Evolutionary conservation across 2,888 invertebrate species (phyloP), one percentile per base, ranked within the genome.

Genomic region (Dione juno): DNA sequence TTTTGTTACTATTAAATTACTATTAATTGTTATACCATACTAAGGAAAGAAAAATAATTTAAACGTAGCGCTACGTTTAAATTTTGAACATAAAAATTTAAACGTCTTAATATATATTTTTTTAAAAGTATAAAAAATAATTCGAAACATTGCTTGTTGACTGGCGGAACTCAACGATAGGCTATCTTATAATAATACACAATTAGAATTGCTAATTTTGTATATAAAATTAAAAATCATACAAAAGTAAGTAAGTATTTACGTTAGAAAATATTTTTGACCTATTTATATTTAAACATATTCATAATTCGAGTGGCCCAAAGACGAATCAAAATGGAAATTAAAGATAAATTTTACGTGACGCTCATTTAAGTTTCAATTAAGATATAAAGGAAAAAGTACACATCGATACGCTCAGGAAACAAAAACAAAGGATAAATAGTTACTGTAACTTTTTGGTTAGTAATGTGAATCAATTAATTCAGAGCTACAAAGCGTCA

Each of bases 401-500:
- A 16, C 48, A 14, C 16, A 16, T 16, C 48, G 1, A 48, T 9
- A 16, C 9, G 8, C 45, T 48, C 9, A 16, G 14, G 16, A 48
- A 48, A 16, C 9, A 45, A 45, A 9, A 48, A 48, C 48, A 48
- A 54, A 54, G n/a, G 9, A 0, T 1, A 35, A 54, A 9, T 9
- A n/a, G 53, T 14, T 14, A 53, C 35, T 2, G 28, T 53, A n/a
- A 53, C 28, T n/a, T 53, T 28, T n/a, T 53, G 2, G n/a, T 28
- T 35, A 53, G 9, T 35, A 28, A 35, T 53, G 53, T 35, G 28
- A 53, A 53, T 54, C 14, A 54, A n/a, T 28, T 54, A 53, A 54
- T 54, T 54, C 28, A 54, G 35, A 54, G 8, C 53, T 53, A 28
- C 14, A 45, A n/a, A n/a, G n/a, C n/a, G n/a, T n/a, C 8, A 53